Evolutionary conservation across 2,888 invertebrate species (phyloP).

Genomic region (Tenthredo mesomela): DNA sequence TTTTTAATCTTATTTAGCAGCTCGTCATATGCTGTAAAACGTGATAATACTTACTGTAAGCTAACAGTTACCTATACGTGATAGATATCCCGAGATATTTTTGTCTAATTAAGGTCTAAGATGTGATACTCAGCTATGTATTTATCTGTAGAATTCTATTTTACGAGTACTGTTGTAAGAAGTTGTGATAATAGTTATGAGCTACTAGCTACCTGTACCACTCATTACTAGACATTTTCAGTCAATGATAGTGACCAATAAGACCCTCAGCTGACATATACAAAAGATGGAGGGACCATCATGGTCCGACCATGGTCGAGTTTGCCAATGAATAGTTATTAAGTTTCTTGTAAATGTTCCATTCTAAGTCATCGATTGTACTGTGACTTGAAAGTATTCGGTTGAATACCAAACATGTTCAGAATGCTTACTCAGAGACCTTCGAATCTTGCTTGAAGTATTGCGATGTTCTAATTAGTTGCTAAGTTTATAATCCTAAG

Average conservation of each 20-base stretch:
- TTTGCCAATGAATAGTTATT: not conserved
- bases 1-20: not conserved
- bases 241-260: not conserved
- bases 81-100: not conserved
- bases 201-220: not conserved
- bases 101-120: not conserved
- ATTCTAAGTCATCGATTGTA: not conserved
- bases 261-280: not conserved
- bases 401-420: not conserved
- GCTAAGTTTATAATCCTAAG: not conserved
- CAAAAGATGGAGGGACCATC: not conserved
- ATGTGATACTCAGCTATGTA: not conserved
- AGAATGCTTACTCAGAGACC: not conserved
- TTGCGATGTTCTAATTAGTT: not conserved
- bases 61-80: not conserved
- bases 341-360: not conserved
- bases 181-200: not conserved
- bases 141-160: not conserved
- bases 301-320: not conserved
- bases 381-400: not conserved
- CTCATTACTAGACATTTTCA: not conserved
- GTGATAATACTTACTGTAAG: not conserved
- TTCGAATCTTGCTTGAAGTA: not conserved
- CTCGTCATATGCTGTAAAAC: not conserved
- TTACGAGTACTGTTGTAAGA: not conserved